A percentile compares a stretch with the other conserved stretches of the same genome.
Conservation (phyloP, 1,140 invertebrate species). For the Oreohelix idahoensis region DNA sequence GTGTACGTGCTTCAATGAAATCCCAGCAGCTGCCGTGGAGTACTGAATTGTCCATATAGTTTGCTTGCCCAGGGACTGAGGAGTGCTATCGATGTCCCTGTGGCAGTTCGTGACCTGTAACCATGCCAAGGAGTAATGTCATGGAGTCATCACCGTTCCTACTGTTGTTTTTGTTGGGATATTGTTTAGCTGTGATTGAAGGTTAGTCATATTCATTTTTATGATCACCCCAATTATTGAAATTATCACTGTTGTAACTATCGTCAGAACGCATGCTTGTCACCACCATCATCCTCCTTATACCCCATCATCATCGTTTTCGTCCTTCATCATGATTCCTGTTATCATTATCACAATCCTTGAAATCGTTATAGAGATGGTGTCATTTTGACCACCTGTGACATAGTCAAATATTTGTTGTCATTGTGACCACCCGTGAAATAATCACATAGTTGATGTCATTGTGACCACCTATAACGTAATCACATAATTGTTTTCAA, state of each 20-base stretch:
- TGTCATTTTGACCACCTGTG: too few relatives aligned
- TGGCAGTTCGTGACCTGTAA: neutral
- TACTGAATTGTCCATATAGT: neutral
- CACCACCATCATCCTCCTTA: too few relatives aligned
- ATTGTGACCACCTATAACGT: too few relatives aligned
- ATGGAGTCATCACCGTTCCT: conserved; percentile 24
- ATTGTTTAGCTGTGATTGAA: conserved; percentile 33
- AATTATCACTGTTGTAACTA: neutral
- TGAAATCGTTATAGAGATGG: too few relatives aligned
- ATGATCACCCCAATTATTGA: neutral
- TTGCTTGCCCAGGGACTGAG: neutral
- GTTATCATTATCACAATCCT: too few relatives aligned
- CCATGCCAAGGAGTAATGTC: conserved; percentile 17
- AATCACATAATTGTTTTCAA: too few relatives aligned
- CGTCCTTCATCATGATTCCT: too few relatives aligned
- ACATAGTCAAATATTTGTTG: too few relatives aligned
- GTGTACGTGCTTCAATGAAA: neutral
- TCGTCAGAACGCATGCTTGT: too few relatives aligned
- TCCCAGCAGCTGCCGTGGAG: neutral
- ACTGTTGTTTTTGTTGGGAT: conserved; percentile 24
- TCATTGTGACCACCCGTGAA: too few relatives aligned
- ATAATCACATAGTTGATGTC: too few relatives aligned
- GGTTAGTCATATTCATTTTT: neutral
- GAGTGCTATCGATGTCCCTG: neutral
- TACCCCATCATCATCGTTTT: too few relatives aligned